Evolutionary conservation across 2,797 vertebrate genomes (phyloP), one percentile per base, ranked within the genome.

Genomic region (Lagodon rhomboides): DNA sequence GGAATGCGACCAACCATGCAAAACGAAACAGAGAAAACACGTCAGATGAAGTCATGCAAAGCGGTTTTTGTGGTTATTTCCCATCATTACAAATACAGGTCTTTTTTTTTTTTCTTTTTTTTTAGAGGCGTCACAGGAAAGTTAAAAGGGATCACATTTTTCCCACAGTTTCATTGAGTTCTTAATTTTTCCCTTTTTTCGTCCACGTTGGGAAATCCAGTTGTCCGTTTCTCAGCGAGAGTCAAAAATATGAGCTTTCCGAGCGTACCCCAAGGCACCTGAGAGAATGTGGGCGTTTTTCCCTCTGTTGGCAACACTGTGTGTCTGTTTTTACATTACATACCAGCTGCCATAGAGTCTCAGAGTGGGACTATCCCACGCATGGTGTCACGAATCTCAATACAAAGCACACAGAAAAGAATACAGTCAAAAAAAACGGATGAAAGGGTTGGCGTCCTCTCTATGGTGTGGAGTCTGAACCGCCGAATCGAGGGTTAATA

Each of bases 401-500:
- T 91, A 92, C 86, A 92, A 93, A 93, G 86, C 89, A 95, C 90
- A 83, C 87, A 87, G 65, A 92, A 89, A 89, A 83, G 71, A 83
- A 83, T 66, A 77, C 73, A 81, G 89, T 89, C 79, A 34, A 55
- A 38, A 38, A 38, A 38, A 81, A 80, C 63, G 70, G 91, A 85
- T 80, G 85, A 73, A 53, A 41, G 61, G 77, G 71, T 65, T 67
- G 71, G 56, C 25, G 62, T 86, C 53, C 75, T 67, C 22, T 17
- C 60, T 77, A 59, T 74, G 77, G 61, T 55, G 80, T 82, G 77
- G 84, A 89, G 83, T 79, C 70, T 75, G 80, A 77, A 79, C 70
- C 63, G 66, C 53, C 20, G 46, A 65, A 76, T 70, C 60, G 62
- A 86, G 67, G 65, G 59, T 96, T 97, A 99, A 96, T 98, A 99